Evolutionary conservation across 2,888 invertebrate genomes (phyloP).

Genomic region (Deroplatys truncata): DNA sequence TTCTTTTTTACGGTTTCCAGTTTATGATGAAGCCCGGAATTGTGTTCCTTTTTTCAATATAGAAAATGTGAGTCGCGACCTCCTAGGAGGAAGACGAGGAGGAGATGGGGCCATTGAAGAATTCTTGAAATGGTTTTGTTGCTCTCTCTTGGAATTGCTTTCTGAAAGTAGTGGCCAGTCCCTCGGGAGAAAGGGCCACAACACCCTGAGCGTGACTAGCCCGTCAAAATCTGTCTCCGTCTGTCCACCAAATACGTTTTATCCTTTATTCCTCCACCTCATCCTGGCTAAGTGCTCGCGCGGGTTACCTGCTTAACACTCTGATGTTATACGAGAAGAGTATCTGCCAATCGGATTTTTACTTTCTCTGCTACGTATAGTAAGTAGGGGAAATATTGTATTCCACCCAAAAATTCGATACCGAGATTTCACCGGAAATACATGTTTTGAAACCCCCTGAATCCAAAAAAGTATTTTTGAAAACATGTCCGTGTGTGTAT

Average conservation of each 20-base stretch:
- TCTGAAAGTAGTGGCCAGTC: neutral
- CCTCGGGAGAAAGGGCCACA: neutral
- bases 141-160: neutral
- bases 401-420: no score
- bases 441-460: no score
- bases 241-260: no score
- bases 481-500: no score
- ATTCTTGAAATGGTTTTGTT: neutral
- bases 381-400: no score
- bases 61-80: neutral
- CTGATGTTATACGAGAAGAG: no score
- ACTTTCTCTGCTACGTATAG: no score
- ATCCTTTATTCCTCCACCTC: neutral
- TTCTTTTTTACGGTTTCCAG: neutral
- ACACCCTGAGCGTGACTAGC: neutral
- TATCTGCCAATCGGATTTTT: no score
- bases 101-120: neutral
- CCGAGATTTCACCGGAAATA: no score
- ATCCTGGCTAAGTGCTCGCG: neutral
- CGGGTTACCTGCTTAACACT: no score
- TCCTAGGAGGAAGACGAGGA: neutral
- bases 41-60: neutral
- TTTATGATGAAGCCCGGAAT: neutral
- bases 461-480: no score
- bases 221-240: neutral